Evolutionary conservation across 2,888 invertebrate species (phyloP).

Genomic region (Mythimna albipuncta): DNA sequence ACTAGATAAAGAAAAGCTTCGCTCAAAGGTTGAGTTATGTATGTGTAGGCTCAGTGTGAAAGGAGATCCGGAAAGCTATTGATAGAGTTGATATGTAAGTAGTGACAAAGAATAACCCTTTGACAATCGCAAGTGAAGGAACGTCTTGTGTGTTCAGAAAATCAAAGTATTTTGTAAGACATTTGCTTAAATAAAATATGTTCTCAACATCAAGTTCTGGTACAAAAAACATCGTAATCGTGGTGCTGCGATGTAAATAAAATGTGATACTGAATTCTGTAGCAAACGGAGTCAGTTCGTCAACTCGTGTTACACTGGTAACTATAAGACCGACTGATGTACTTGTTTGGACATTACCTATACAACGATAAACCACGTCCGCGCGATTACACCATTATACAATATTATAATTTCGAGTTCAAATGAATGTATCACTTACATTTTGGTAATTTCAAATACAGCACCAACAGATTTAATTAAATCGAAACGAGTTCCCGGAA

Average conservation of each 20-base stretch:
- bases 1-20: conserved; percentile 11
- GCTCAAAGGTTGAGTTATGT: conserved; percentile 6
- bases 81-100: neutral
- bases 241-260: neutral
- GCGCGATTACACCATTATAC: neutral
- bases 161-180: neutral
- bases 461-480: conserved; percentile 36
- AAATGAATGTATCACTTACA: conserved; percentile 11
- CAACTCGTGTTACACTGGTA: neutral
- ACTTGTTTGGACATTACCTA: neutral
- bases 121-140: neutral
- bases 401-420: neutral
- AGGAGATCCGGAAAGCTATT: neutral
- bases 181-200: neutral
- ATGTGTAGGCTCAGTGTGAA: neutral
- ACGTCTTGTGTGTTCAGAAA: neutral
- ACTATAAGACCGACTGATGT: neutral
- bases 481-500: conserved; percentile 33
- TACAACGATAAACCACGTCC: no score
- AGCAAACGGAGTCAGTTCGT: neutral
- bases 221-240: neutral
- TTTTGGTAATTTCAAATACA: conserved; percentile 15
- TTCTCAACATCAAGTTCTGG: neutral
- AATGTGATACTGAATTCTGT: neutral
- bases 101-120: neutral